Conservation (phyloP, 2,888 invertebrate genomes). For the Agriopis aurantiaria region DNA sequence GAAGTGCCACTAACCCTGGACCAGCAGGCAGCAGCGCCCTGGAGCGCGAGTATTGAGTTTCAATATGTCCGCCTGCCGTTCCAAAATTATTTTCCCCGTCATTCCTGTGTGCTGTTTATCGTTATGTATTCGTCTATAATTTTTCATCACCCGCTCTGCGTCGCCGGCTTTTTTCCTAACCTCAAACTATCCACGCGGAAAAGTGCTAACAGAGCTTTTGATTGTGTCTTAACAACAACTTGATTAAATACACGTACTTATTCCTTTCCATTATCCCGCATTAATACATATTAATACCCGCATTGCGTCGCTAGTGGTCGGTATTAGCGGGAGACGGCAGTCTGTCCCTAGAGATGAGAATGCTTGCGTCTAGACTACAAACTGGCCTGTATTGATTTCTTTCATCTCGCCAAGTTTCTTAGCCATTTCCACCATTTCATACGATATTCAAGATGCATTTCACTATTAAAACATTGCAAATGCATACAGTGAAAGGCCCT, state of each 20-base stretch:
- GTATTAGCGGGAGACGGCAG: slow-evolving; percentile 22
- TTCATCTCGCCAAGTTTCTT: slow-evolving; percentile 25
- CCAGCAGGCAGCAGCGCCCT: slow-evolving; percentile 67
- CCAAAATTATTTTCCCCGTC: slow-evolving; percentile 73
- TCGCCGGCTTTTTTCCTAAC: slow-evolving; percentile 68
- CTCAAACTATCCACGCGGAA: slow-evolving; percentile 58
- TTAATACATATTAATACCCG: slow-evolving; percentile 37
- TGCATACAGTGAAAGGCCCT: not conserved
- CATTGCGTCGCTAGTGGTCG: slow-evolving; percentile 42
- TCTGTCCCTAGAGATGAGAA: slow-evolving; percentile 19
- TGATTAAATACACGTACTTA: slow-evolving; percentile 23
- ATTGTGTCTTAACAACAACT: slow-evolving; percentile 47
- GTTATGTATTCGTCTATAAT: slow-evolving; percentile 45
- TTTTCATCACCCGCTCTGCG: slow-evolving; percentile 53
- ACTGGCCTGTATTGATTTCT: slow-evolving; percentile 35
- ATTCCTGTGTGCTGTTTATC: slow-evolving; percentile 60
- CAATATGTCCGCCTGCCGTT: slow-evolving; percentile 80
- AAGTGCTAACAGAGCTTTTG: slow-evolving; percentile 25
- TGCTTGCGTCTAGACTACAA: slow-evolving; percentile 34
- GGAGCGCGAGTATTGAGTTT: slow-evolving; percentile 79
- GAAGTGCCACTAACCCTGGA: slow-evolving; percentile 55
- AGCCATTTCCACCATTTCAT: not conserved
- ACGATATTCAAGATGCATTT: not conserved
- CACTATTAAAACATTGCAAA: not conserved
- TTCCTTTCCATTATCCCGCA: slow-evolving; percentile 24